phyloP scores from a whole-genome alignment of 2,888 invertebrate species.

The Idaea aversata region DNA sequence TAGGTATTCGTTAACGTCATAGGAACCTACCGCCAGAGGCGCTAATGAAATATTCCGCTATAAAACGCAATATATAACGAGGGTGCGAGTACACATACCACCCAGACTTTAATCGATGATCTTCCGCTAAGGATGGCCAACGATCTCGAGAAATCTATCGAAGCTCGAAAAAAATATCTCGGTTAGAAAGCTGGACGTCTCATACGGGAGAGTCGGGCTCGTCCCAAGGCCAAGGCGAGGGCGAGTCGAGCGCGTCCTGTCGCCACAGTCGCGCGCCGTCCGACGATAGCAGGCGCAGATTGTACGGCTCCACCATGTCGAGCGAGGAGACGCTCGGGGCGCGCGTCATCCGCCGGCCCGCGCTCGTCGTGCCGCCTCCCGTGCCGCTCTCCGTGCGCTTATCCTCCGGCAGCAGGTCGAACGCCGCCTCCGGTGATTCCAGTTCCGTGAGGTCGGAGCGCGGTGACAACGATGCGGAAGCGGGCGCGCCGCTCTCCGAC shows the following conservation, averaged over 20 bases:
- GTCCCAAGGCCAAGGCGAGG: constrained; percentile 75
- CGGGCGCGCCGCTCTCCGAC: constrained; percentile 10
- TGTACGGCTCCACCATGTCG: constrained; percentile 71
- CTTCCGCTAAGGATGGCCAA: too few species aligned
- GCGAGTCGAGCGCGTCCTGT: constrained; percentile 72
- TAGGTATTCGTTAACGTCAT: background rate
- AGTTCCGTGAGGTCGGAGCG: constrained; percentile 48
- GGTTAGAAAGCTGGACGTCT: constrained; percentile 18
- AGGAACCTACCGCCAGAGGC: too few species aligned
- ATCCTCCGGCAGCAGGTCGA: constrained; percentile 56
- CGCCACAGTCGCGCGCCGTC: constrained; percentile 70
- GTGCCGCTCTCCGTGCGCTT: constrained; percentile 34
- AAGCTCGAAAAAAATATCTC: too few species aligned
- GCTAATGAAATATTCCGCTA: too few species aligned
- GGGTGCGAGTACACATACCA: too few species aligned
- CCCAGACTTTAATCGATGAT: too few species aligned
- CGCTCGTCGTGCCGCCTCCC: constrained; percentile 17
- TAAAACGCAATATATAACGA: too few species aligned
- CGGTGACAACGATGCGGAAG: constrained; percentile 29
- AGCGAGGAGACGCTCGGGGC: constrained; percentile 54
- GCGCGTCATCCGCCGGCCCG: constrained; percentile 28
- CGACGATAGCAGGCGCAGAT: constrained; percentile 64
- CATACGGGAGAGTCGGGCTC: constrained; percentile 75
- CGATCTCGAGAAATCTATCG: too few species aligned
- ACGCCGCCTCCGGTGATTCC: constrained; percentile 50